Base-by-base conservation (phyloP, 2,113 vertebrate species). In the Malurus elegans region DNA sequence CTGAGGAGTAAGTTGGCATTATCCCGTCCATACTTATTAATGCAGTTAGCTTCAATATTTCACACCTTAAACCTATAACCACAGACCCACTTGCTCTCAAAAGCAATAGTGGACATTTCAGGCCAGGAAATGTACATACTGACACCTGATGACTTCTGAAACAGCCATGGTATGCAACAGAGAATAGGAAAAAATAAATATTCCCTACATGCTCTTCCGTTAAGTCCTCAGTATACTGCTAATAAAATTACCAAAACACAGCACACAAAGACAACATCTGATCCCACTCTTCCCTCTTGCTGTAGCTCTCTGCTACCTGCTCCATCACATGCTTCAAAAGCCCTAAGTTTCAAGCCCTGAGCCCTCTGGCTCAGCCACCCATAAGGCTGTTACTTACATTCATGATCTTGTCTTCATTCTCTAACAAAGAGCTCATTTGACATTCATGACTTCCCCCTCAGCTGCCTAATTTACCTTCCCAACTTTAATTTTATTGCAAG, bases 41-140 rank as follows among this genome's bases (percentile, higher is more conserved):
- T 1, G 1, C 14, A 9, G 3, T 25, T n/a, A 20, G 8, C 32
- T 47, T 76, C 24, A 51, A 2, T 11, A 31, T 2, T 40, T 45
- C 28, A 19, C 12, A 31, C 48, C 45, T 64, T n/a, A 81, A 62
- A 86, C 32, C 36, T 66, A 14, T 20, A 94, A 60, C 31, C 20
- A 69, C 42, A 76, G 72, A 75, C 17, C 8, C 40, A 65, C 45
- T 23, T 48, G 36, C 8, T 66, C 36, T 32, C 28, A 50, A 69
- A 12, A 29, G 38, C 21, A 79, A 65, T 6, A 60, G 4, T 17
- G 10, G 24, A 73, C 18, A 65, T 28, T 65, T 40, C 1, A n/a
- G 50, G 29, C 3, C 42, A 53, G n/a, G 32, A 70, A 71, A 86
- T 3, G 5, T 36, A 48, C 19, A 79, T 6, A 13, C 3, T 18